phyloP scores from a whole-genome alignment of 2,797 vertebrate genomes.

The Rhinophrynus dorsalis region DNA sequence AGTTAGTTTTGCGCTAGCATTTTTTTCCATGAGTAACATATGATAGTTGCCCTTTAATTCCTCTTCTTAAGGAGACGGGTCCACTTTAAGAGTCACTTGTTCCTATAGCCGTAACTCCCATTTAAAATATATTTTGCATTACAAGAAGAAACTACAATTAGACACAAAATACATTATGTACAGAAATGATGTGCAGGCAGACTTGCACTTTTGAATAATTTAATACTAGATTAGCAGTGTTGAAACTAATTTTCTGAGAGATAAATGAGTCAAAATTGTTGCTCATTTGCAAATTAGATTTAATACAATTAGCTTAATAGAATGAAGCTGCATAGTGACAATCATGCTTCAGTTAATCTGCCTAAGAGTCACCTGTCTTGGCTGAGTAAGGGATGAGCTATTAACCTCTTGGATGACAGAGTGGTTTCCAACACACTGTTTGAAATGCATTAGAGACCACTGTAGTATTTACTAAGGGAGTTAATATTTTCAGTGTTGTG shows the following conservation, averaged over 20 bases:
- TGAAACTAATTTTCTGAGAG: conserved; percentile 19
- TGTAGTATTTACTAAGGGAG: no score
- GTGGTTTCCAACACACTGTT: no score
- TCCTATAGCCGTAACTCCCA: no score
- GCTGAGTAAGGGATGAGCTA: background rate
- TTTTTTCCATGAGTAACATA: no score
- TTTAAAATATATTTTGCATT: no score
- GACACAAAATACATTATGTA: background rate
- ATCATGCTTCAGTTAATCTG: background rate
- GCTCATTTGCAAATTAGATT: conserved; percentile 36
- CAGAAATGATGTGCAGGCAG: background rate
- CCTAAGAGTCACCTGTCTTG: conserved; percentile 18
- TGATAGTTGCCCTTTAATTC: no score
- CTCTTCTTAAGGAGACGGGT: no score
- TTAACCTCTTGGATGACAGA: conserved; percentile 21
- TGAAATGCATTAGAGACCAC: no score
- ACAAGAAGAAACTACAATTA: no score
- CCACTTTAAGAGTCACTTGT: no score
- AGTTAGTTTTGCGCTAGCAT: no score
- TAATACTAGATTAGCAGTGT: background rate
- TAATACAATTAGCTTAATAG: conserved; percentile 45
- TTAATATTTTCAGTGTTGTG: no score
- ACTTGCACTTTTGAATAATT: background rate
- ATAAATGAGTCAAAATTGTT: conserved; percentile 9
- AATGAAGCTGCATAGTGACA: conserved; percentile 37